phyloP scores from a whole-genome alignment of 2,113 vertebrate genomes.

The Crocuta crocuta region DNA sequence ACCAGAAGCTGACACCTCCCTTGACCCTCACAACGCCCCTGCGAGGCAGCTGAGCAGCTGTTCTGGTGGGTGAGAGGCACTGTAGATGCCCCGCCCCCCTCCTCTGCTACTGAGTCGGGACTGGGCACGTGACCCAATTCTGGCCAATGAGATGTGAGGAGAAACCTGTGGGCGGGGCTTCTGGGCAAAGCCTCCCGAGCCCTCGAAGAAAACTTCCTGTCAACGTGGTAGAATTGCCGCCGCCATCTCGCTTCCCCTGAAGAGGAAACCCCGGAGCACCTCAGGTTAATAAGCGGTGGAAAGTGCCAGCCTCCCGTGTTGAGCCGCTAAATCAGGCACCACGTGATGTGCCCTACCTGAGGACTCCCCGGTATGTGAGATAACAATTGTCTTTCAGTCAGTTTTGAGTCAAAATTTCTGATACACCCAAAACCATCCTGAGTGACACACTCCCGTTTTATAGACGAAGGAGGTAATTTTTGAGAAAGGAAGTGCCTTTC shows the following conservation, averaged over 20 bases:
- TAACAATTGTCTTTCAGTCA: not conserved
- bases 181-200: not conserved
- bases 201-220: not conserved
- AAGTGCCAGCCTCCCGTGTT: rapidly evolving
- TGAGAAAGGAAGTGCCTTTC: not conserved
- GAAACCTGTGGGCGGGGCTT: not conserved
- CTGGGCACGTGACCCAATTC: not conserved
- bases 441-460: not conserved
- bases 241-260: not conserved
- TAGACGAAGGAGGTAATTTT: not conserved
- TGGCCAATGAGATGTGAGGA: not conserved
- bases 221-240: rapidly evolving
- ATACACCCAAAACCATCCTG: not conserved
- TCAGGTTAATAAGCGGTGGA: not conserved
- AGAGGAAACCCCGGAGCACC: not conserved
- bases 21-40: not conserved
- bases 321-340: not conserved
- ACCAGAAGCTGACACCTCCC: not conserved
- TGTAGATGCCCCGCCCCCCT: not conserved
- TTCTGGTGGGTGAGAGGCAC: not conserved
- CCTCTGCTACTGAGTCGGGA: not conserved
- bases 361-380: not conserved
- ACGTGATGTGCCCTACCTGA: not conserved
- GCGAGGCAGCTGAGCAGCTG: rapidly evolving
- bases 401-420: not conserved